These are phyloP conservation scores for Leuctra nigra DNA, from an alignment of 2,888 invertebrate species.

Conservation along the genomic window DNA sequence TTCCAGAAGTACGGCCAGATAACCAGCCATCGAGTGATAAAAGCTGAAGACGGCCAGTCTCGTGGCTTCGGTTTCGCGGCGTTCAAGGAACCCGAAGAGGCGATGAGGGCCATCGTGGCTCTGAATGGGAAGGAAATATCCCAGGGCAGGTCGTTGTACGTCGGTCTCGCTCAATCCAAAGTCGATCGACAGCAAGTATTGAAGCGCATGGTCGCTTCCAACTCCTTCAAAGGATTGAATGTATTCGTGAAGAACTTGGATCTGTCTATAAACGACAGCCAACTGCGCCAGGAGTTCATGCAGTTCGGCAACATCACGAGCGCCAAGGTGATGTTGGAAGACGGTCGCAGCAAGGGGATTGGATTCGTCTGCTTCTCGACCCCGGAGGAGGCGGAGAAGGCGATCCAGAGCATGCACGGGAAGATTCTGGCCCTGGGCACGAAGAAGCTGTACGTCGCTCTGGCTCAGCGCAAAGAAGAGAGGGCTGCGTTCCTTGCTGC, in stretches of 20 bases:
- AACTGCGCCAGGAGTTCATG: constrained; percentile 56
- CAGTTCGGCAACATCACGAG: constrained; percentile 62
- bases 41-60: constrained; percentile 41
- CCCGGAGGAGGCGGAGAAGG: constrained; percentile 63
- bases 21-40: constrained; percentile 42
- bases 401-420: constrained; percentile 65
- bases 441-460: constrained; percentile 64
- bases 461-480: constrained; percentile 67
- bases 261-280: constrained; percentile 59
- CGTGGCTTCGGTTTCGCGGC: constrained; percentile 58
- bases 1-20: constrained; percentile 46
- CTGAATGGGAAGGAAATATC: constrained; percentile 42
- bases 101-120: constrained; percentile 47
- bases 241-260: constrained; percentile 67
- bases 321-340: constrained; percentile 57
- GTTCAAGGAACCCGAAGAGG: constrained; percentile 50
- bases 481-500: constrained; percentile 52
- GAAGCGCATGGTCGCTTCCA: constrained; percentile 50
- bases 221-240: constrained; percentile 55
- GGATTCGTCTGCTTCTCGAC: constrained; percentile 66
- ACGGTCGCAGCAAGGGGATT: constrained; percentile 51
- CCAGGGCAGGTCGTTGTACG: constrained; percentile 41
- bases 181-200: constrained; percentile 52
- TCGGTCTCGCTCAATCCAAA: constrained; percentile 56
- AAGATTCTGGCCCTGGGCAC: constrained; percentile 57